Base-by-base conservation (phyloP, 2,888 invertebrate genomes). In the Alloplasta piceator region DNA sequence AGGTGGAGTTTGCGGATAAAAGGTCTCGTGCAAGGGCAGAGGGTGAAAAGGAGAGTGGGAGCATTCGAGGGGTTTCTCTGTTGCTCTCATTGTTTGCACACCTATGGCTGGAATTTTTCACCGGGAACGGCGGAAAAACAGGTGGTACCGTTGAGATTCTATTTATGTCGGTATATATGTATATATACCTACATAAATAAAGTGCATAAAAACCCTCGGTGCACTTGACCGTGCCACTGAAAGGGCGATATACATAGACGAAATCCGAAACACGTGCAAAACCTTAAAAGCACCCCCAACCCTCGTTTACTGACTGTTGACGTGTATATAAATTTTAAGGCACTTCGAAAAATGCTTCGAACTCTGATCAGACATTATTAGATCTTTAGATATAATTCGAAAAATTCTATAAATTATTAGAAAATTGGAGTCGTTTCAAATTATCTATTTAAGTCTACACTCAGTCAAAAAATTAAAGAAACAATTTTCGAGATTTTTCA, bases 61-160 rank as follows among this genome's bases (percentile, higher is more conserved):
- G 12, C 10, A 16, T 43, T 71, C 46, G 67, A 63, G 77, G n/a
- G 26, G 26, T 26, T 26, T 26, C 26, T 26, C 56, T 39, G 26
- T 75, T 26, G 7, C 43, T 26, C 26, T 39, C 67, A 72, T 78
- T 82, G 78, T 82, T 82, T 75, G 81, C 78, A 71, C 78, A 50
- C 78, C 48, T 56, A 58, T 61, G 55, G 74, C 39, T 67, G 52
- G 41, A 64, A 58, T 71, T 78, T 82, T 10, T 50, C 56, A 67
- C 48, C 36, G 4, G 52, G 6, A 41, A 7, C 58, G 71, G 36
- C 58, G 79, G 70, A 68, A 78, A 81, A 75, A 75, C 81, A 82
- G 81, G 81, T 82, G 75, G 63, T 50, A 26, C 60, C 61, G 55
- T 46, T 60, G 26, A 58, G 38, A 39, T 55, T 36, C 10, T 36